Evolutionary conservation across 1,140 invertebrate genomes (phyloP).

Genomic region (Cyrtorhinus lividipennis): DNA sequence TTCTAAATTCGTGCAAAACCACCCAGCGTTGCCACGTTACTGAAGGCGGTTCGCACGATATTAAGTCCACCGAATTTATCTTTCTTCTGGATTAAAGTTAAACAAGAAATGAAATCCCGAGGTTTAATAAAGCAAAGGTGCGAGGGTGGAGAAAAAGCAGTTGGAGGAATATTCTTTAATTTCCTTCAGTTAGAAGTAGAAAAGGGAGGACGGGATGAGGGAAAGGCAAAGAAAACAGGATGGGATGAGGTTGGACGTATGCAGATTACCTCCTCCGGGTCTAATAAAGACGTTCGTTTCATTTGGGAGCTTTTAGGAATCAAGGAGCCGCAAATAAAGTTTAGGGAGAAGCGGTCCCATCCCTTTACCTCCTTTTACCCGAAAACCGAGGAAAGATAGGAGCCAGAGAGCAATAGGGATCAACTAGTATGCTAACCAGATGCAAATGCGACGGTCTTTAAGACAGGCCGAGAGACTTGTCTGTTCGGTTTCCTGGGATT

Average conservation of each 20-base stretch:
- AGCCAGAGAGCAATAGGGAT: constrained; percentile 23
- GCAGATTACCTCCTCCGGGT: constrained; percentile 18
- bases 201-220: constrained; percentile 4
- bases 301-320: constrained; percentile 23
- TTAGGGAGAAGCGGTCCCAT: constrained; percentile 4
- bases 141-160: neutral
- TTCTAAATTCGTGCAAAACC: neutral
- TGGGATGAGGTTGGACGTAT: constrained; percentile 18
- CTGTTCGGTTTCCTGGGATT: constrained; percentile 15
- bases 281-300: constrained; percentile 23
- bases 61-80: constrained; percentile 5
- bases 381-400: neutral
- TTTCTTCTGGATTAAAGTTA: neutral
- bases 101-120: neutral
- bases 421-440: constrained; percentile 25
- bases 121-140: constrained; percentile 13
- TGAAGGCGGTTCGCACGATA: neutral
- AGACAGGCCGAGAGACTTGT: constrained; percentile 6
- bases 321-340: constrained; percentile 26
- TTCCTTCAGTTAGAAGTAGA: constrained; percentile 9
- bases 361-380: neutral
- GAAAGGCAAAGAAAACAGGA: constrained; percentile 3
- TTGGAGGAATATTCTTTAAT: constrained; percentile 20
- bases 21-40: neutral
- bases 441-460: constrained; percentile 19